Evolutionary conservation across 2,888 invertebrate genomes (phyloP).

Genomic region (Zelleria hepariella): DNA sequence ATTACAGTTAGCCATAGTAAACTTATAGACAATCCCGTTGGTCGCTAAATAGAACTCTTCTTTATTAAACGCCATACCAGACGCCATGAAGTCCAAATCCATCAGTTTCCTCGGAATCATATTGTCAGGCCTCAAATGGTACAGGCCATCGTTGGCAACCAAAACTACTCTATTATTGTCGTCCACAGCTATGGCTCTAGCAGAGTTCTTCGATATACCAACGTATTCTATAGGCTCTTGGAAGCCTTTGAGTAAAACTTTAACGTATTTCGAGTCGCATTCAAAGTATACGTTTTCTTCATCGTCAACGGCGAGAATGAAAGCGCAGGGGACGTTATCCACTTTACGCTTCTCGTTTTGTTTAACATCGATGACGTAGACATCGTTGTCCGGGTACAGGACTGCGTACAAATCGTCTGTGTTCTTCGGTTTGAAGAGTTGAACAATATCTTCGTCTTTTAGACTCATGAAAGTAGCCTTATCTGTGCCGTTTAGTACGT

Average conservation of each 20-base stretch:
- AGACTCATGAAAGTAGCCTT: constrained; percentile 41
- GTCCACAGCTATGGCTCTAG: constrained; percentile 46
- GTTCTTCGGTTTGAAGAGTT: constrained; percentile 42
- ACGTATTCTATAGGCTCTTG: constrained; percentile 57
- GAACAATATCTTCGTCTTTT: constrained; percentile 58
- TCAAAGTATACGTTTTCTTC: constrained; percentile 53
- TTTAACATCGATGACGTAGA: constrained; percentile 38
- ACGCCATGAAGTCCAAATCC: constrained; percentile 49
- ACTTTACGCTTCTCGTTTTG: constrained; percentile 45
- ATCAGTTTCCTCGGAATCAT: constrained; percentile 56
- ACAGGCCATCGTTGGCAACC: constrained; percentile 56
- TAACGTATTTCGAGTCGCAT: constrained; percentile 61
- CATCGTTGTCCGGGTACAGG: constrained; percentile 50
- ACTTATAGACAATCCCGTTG: constrained; percentile 50
- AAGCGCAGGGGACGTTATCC: constrained; percentile 51
- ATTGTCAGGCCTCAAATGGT: constrained; percentile 41
- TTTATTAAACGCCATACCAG: constrained; percentile 42
- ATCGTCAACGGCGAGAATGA: constrained; percentile 49
- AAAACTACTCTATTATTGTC: constrained; percentile 33
- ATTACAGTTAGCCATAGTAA: constrained; percentile 27
- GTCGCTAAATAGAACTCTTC: constrained; percentile 42
- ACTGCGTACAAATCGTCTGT: constrained; percentile 46
- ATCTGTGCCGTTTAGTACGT: constrained; percentile 38
- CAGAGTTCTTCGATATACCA: constrained; percentile 50
- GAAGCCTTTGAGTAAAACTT: constrained; percentile 51